phyloP scores from a whole-genome alignment of 2,888 invertebrate species.

The Sarcophaga variegata region DNA sequence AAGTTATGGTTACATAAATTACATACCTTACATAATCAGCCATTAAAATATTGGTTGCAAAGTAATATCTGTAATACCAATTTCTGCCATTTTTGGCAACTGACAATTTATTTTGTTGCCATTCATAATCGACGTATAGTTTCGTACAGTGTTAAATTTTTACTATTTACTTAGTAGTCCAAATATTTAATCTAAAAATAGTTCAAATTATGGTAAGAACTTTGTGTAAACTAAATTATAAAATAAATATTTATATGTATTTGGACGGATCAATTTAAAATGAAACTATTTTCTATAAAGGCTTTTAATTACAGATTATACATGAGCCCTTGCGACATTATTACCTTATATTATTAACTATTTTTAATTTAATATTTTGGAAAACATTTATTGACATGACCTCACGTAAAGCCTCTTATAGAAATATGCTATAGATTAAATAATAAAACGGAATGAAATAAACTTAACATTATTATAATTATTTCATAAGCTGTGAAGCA shows the following conservation, averaged over 20 bases:
- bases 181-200: neutral
- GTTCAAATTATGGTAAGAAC: constrained; percentile 36
- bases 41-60: too few relatives aligned
- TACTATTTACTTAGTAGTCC: neutral
- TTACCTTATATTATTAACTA: neutral
- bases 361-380: neutral
- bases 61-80: too few relatives aligned
- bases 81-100: neutral
- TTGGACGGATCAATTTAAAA: constrained; percentile 66
- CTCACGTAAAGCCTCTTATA: neutral
- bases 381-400: neutral
- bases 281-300: constrained; percentile 36
- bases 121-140: neutral
- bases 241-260: constrained; percentile 33
- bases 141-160: neutral
- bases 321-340: neutral
- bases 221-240: constrained; percentile 41
- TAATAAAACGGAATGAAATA: constrained; percentile 52
- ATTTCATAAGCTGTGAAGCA: constrained; percentile 66
- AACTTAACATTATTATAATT: constrained; percentile 53
- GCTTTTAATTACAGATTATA: neutral
- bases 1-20: too few relatives aligned
- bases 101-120: neutral
- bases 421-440: constrained; percentile 44
- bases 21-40: too few relatives aligned